A percentile compares a stretch with the other conserved stretches of the same genome.
These are phyloP conservation scores for Balanococcus diminutus DNA, from an alignment of 2,888 invertebrate species.

Conservation along the genomic window DNA sequence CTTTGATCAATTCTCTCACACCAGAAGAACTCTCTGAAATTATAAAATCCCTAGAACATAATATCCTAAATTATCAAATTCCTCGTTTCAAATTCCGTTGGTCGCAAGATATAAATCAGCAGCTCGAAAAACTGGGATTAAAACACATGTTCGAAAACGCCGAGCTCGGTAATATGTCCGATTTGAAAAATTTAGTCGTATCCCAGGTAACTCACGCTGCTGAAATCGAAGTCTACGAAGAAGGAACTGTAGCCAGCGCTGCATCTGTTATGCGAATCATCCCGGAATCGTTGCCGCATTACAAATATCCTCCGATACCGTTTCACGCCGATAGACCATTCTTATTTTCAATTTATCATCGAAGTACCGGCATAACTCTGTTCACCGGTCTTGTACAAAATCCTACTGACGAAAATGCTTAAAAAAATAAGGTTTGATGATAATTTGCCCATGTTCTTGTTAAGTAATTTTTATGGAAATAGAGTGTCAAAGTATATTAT, in stretches of 20 bases:
- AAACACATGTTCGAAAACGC: constrained; percentile 71
- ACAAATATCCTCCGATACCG: constrained; percentile 58
- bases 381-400: constrained; percentile 62
- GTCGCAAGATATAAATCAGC: neutral
- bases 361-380: constrained; percentile 61
- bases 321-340: constrained; percentile 63
- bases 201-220: constrained; percentile 64
- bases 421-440: too few species aligned
- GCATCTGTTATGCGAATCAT: constrained; percentile 60
- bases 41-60: neutral
- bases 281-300: constrained; percentile 61
- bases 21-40: constrained; percentile 59
- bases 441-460: too few species aligned
- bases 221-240: constrained; percentile 63
- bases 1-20: constrained; percentile 62
- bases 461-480: too few species aligned
- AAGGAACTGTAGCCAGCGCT: constrained; percentile 65
- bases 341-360: constrained; percentile 63
- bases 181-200: constrained; percentile 55
- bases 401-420: neutral
- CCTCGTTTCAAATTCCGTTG: constrained; percentile 1
- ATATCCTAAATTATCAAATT: neutral
- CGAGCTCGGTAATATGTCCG: constrained; percentile 65
- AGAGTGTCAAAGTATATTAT: too few species aligned
- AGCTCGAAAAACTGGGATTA: constrained; percentile 68